These are phyloP conservation scores for Drosophila emarginata DNA, from an alignment of 2,888 invertebrate genomes.

Conservation along the genomic window DNA sequence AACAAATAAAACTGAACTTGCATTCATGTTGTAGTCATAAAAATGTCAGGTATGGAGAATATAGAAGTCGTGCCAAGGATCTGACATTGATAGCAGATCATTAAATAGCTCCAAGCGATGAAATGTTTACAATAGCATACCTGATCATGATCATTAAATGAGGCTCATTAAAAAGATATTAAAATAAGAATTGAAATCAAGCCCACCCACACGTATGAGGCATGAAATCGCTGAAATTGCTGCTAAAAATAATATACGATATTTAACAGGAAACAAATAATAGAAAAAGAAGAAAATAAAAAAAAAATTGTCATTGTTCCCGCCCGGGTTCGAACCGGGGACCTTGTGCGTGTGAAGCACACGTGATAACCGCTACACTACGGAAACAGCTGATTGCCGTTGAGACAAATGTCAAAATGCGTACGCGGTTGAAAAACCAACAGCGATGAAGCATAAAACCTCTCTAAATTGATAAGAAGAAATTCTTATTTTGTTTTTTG, in stretches of 20 bases:
- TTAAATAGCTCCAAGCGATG: slow-evolving; percentile 57
- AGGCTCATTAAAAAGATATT: slow-evolving; percentile 60
- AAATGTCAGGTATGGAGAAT: slow-evolving; percentile 42
- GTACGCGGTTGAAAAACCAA: neutral
- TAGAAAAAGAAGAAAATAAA: neutral
- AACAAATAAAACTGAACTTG: slow-evolving; percentile 14
- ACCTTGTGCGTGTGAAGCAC: slow-evolving; percentile 82
- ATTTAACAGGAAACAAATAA: neutral
- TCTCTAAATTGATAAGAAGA: slow-evolving; percentile 26
- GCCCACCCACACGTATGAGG: neutral
- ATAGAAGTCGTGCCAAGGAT: slow-evolving; percentile 36
- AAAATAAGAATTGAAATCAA: slow-evolving; percentile 33
- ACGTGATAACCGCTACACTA: slow-evolving; percentile 83
- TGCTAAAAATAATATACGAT: slow-evolving; percentile 5
- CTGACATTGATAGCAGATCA: slow-evolving; percentile 61
- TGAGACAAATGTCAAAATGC: slow-evolving; percentile 10
- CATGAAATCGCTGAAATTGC: neutral
- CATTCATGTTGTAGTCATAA: slow-evolving; percentile 60
- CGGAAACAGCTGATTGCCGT: slow-evolving; percentile 58
- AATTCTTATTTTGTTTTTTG: slow-evolving; percentile 32
- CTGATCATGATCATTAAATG: slow-evolving; percentile 57
- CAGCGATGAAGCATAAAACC: slow-evolving; percentile 1
- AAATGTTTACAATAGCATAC: slow-evolving; percentile 61
- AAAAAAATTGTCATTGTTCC: slow-evolving; percentile 60
- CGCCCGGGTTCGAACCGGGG: slow-evolving; percentile 82